A percentile compares a stretch with the other conserved stretches of the same genome.
Conservation (phyloP, 2,113 vertebrate species). For the Trogon melanurus region DNA sequence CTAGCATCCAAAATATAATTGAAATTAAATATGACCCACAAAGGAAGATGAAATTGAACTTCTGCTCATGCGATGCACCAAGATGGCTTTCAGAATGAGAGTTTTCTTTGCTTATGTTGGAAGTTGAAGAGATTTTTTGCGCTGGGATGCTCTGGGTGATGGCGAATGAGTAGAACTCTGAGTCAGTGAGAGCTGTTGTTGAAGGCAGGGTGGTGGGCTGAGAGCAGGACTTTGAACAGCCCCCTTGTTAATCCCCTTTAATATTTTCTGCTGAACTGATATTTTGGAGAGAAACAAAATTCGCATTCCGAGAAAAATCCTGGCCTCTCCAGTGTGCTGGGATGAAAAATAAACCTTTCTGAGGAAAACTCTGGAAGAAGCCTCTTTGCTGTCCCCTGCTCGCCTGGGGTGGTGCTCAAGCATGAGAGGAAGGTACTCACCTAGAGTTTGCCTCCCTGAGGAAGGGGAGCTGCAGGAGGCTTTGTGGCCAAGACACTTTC, state of each 20-base stretch:
- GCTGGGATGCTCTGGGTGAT: not conserved
- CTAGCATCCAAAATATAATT: not conserved
- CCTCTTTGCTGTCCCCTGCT: not conserved
- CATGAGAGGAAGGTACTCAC: not conserved
- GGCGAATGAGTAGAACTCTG: not conserved
- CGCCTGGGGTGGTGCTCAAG: no score
- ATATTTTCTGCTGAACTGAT: not conserved
- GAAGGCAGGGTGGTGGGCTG: not conserved
- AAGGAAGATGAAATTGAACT: not conserved
- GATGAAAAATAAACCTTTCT: not conserved
- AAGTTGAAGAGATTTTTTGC: not conserved
- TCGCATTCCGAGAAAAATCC: not conserved
- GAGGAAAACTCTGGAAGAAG: not conserved
- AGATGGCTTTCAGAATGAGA: not conserved
- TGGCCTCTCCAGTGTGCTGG: not conserved
- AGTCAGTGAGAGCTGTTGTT: not conserved
- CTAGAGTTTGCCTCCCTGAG: not conserved
- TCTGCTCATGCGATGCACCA: not conserved
- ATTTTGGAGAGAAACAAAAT: not conserved
- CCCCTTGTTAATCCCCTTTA: not conserved
- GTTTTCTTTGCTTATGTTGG: not conserved
- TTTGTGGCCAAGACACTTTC: not conserved
- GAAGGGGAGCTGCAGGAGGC: not conserved
- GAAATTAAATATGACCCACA: conserved; percentile 15
- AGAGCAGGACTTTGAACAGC: not conserved